A percentile compares a stretch with the other conserved stretches of the same genome.
phyloP scores from a whole-genome alignment of 2,888 invertebrate genomes.

The Saturnia pavonia region DNA sequence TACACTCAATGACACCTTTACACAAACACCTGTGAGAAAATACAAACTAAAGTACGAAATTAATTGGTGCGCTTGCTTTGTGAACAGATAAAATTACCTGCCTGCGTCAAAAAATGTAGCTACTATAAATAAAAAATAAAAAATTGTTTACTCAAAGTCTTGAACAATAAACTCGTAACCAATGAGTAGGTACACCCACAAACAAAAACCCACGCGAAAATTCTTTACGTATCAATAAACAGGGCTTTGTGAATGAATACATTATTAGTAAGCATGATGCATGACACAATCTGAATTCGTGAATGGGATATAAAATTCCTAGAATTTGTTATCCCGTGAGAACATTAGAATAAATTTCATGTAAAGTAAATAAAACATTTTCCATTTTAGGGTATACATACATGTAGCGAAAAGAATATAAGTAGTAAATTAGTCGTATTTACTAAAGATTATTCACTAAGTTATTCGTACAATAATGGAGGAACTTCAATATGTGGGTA shows the following conservation, averaged over 20 bases:
- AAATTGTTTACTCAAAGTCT: neutral
- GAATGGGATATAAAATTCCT: slow-evolving; percentile 13
- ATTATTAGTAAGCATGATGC: slow-evolving; percentile 15
- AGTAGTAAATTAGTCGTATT: neutral
- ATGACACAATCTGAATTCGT: slow-evolving; percentile 17
- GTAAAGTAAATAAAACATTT: neutral
- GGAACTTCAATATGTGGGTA: slow-evolving; percentile 36
- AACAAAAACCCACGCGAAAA: slow-evolving; percentile 15
- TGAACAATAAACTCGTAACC: slow-evolving; percentile 12
- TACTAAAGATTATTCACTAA: slow-evolving; percentile 41
- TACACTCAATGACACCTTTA: slow-evolving; percentile 70
- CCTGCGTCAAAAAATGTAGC: neutral
- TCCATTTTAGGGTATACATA: too few species aligned
- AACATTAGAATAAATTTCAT: neutral
- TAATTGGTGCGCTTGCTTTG: slow-evolving; percentile 36
- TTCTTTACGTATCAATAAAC: slow-evolving; percentile 21
- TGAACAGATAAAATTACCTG: slow-evolving; percentile 26
- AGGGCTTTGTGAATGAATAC: slow-evolving; percentile 23
- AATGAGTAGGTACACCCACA: slow-evolving; percentile 24
- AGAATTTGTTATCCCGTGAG: slow-evolving; percentile 1
- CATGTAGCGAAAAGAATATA: neutral
- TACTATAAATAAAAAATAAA: neutral
- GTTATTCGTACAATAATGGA: slow-evolving; percentile 29
- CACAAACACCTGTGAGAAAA: slow-evolving; percentile 78
- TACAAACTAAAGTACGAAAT: slow-evolving; percentile 63